Evolutionary conservation across 2,888 invertebrate species (phyloP).

Genomic region (Agrotis exclamationis): DNA sequence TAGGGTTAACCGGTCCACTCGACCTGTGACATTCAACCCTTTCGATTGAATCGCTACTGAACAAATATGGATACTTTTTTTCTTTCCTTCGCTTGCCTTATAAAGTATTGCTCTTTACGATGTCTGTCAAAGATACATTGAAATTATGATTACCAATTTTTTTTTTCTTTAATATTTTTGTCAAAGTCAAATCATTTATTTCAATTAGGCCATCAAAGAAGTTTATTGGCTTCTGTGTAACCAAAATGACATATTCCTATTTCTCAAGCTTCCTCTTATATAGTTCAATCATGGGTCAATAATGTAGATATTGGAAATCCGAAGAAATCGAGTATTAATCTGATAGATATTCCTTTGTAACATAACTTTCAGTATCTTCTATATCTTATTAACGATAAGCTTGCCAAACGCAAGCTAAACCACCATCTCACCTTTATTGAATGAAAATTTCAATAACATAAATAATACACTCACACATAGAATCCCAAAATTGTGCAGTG

Average conservation of each 20-base stretch:
- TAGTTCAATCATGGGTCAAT: background rate
- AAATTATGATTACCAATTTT: conserved; percentile 52
- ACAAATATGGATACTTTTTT: conserved; percentile 63
- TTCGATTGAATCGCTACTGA: conserved; percentile 61
- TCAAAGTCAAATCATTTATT: no score
- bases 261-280: background rate
- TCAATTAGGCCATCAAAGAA: no score
- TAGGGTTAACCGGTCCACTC: conserved; percentile 60
- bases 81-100: conserved; percentile 44
- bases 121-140: conserved; percentile 36
- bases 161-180: no score
- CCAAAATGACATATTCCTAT: conserved; percentile 14
- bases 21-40: conserved; percentile 63
- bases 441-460: background rate
- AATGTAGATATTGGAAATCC: background rate
- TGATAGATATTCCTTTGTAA: background rate
- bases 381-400: no score
- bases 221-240: conserved; percentile 43
- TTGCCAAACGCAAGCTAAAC: no score
- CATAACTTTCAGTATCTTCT: no score
- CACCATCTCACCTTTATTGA: no score
- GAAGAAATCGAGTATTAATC: background rate
- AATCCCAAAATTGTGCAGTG: no score
- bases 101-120: conserved; percentile 60
- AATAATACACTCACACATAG: no score